Evolutionary conservation across 23 tunicate species (phyloP).

Genomic region (Trididemnum miniatum): DNA sequence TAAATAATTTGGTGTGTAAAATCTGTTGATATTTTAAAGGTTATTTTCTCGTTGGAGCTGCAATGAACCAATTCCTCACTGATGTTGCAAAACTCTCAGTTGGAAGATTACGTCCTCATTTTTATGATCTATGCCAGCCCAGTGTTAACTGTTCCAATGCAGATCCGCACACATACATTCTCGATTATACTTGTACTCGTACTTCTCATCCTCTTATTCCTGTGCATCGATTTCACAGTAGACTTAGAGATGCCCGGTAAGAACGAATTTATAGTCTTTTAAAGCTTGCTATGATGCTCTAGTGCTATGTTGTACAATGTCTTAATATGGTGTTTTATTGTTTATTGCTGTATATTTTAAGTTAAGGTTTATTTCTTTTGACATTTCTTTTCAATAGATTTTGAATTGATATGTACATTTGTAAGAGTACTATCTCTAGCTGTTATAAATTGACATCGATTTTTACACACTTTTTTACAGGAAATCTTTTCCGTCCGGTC

Average conservation of each 20-base stretch:
- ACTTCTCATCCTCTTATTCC: constrained; percentile 67
- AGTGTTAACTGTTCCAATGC: constrained; percentile 57
- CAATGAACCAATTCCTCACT: constrained; percentile 66
- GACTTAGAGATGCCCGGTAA: constrained; percentile 59
- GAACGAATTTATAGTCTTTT: too few relatives aligned
- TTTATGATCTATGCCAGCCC: constrained; percentile 72
- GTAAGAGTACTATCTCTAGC: too few relatives aligned
- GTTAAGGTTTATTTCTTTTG: too few relatives aligned
- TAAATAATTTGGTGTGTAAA: too few relatives aligned
- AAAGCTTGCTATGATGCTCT: too few relatives aligned
- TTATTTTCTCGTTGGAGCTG: constrained; percentile 64
- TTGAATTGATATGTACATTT: not conserved
- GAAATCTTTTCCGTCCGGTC: constrained; percentile 93
- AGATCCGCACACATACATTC: constrained; percentile 52
- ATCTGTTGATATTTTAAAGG: constrained; percentile 52
- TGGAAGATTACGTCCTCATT: constrained; percentile 72
- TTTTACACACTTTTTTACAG: constrained; percentile 63
- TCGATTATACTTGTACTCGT: constrained; percentile 58
- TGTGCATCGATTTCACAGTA: constrained; percentile 1
- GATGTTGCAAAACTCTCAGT: constrained; percentile 60
- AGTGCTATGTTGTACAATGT: too few relatives aligned
- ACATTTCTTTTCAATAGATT: too few relatives aligned
- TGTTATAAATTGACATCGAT: too few relatives aligned
- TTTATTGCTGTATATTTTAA: too few relatives aligned
- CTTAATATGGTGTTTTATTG: too few relatives aligned